Evolutionary conservation across 2,113 vertebrate genomes (phyloP).

Genomic region (Hepsetus odoe): DNA sequence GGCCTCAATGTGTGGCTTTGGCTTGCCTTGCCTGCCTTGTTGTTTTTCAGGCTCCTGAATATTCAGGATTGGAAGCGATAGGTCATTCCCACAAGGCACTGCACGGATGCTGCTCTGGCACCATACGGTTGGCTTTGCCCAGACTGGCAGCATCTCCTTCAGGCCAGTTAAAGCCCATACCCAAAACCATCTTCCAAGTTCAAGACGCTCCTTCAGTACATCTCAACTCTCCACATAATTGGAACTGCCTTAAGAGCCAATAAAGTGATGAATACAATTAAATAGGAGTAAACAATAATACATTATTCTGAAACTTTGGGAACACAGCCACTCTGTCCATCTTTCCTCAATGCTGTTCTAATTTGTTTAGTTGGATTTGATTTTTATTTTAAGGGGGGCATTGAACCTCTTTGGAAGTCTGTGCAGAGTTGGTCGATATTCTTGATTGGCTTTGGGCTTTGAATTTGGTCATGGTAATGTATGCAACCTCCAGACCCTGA

Average conservation of each 20-base stretch:
- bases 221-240: background rate
- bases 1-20: conserved; percentile 56
- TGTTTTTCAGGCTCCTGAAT: conserved; percentile 46
- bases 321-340: background rate
- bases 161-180: conserved; percentile 4
- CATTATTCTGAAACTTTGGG: background rate
- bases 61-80: conserved; percentile 32
- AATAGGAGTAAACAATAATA: background rate
- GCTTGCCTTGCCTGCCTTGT: conserved; percentile 11
- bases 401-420: background rate
- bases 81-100: conserved; percentile 36
- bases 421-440: background rate
- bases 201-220: background rate
- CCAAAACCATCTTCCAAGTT: background rate
- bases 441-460: background rate
- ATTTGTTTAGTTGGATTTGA: background rate
- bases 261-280: background rate
- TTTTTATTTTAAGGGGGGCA: background rate
- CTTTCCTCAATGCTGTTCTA: background rate
- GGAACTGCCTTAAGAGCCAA: background rate
- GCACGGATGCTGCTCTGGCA: conserved; percentile 31
- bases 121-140: background rate
- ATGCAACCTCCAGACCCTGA: background rate
- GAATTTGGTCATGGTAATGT: background rate
- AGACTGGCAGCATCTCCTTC: background rate